phyloP scores from a whole-genome alignment of 1,140 invertebrate genomes.

The Camponotus pennsylvanicus region DNA sequence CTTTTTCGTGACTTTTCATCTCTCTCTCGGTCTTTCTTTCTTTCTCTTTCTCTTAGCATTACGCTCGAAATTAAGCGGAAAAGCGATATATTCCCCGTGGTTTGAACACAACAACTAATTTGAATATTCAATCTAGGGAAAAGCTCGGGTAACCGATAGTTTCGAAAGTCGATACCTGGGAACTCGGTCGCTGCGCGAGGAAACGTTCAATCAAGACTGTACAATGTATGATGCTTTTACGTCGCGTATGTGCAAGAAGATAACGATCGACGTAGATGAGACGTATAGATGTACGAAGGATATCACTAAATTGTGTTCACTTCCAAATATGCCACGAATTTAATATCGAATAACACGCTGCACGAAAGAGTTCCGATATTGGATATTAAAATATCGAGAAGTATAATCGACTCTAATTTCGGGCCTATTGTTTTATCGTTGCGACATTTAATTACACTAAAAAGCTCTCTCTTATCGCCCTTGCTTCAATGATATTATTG shows the following conservation, averaged over 20 bases:
- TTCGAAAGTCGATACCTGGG: constrained; percentile 55
- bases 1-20: constrained; percentile 34
- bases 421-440: not conserved
- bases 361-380: not conserved
- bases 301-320: constrained; percentile 40
- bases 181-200: constrained; percentile 43
- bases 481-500: not conserved
- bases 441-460: not conserved
- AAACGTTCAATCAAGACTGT: constrained; percentile 54
- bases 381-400: constrained; percentile 39
- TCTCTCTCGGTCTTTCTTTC: not conserved
- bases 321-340: constrained; percentile 12
- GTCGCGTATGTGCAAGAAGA: constrained; percentile 27
- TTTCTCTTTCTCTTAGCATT: not conserved
- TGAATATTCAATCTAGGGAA: constrained; percentile 61
- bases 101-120: constrained; percentile 50
- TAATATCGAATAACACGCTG: constrained; percentile 18
- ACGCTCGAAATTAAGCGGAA: constrained; percentile 44
- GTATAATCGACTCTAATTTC: not conserved
- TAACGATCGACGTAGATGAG: constrained; percentile 9
- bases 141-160: constrained; percentile 61
- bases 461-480: not conserved
- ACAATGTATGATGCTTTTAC: constrained; percentile 36
- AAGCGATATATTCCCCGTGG: constrained; percentile 39
- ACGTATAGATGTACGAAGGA: constrained; percentile 22